Conservation (phyloP, 2,113 vertebrate species). For the Rhizomys pruinosus region DNA sequence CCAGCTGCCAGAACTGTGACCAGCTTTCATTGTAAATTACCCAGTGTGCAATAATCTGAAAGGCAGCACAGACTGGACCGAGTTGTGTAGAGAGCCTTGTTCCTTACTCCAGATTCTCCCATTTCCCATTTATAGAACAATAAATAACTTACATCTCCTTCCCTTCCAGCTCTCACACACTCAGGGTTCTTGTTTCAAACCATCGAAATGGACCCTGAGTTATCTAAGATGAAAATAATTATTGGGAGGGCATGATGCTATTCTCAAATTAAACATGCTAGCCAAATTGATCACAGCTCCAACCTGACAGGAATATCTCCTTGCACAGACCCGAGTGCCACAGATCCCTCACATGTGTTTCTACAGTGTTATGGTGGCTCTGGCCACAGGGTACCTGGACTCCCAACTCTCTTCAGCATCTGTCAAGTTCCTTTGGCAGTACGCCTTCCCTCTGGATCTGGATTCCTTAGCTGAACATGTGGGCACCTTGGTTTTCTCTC, state of each 20-base stretch:
- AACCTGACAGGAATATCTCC: neutral
- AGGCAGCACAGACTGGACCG: neutral
- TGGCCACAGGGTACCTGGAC: neutral
- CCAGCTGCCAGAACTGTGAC: neutral
- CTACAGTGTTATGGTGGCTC: neutral
- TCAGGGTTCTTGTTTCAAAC: neutral
- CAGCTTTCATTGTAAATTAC: neutral
- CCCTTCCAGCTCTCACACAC: neutral
- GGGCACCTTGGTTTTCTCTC: neutral
- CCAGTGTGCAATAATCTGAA: neutral
- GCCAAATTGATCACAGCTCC: neutral
- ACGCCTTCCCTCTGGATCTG: neutral
- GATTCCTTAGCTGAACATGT: neutral
- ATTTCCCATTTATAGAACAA: neutral
- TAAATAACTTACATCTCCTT: neutral
- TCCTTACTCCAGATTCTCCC: neutral
- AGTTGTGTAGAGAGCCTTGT: neutral
- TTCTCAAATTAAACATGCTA: neutral
- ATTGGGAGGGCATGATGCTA: neutral
- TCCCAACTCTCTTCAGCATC: neutral
- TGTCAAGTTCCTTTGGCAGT: neutral
- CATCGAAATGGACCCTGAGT: neutral
- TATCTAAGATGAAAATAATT: conserved; percentile 5
- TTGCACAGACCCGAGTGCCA: neutral
- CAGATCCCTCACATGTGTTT: accelerated